A percentile compares a stretch with the other conserved stretches of the same genome.
Evolutionary conservation across 2,113 vertebrate genomes (phyloP).

Genomic region (Corvus moneduloides): DNA sequence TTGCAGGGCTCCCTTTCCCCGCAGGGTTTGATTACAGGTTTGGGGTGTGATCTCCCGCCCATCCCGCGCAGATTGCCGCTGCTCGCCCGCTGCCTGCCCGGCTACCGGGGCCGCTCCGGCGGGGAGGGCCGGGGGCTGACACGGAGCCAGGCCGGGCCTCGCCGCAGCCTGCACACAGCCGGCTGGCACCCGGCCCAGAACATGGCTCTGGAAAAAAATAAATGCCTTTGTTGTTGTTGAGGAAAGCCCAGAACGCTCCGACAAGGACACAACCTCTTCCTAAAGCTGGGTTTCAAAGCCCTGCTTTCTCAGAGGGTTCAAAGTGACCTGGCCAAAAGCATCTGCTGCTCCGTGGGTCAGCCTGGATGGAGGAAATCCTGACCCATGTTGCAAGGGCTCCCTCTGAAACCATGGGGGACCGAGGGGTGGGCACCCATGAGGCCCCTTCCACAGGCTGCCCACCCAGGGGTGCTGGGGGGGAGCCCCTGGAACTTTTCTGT

Average conservation of each 20-base stretch:
- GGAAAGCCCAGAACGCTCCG: background rate
- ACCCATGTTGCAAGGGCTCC: background rate
- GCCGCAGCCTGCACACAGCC: background rate
- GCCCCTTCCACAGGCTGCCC: background rate
- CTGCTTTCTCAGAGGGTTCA: background rate
- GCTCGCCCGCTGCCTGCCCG: background rate
- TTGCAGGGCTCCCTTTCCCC: background rate
- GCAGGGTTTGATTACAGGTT: background rate
- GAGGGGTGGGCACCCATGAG: rapidly evolving
- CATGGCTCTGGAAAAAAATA: background rate
- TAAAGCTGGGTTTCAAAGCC: background rate
- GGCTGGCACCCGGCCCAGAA: background rate
- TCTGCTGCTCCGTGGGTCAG: background rate
- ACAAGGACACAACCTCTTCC: conserved; percentile 20
- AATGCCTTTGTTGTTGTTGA: conserved; percentile 36
- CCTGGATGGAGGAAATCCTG: background rate
- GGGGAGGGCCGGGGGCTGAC: background rate
- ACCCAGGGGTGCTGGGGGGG: background rate
- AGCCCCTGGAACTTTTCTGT: background rate
- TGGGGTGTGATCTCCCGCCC: background rate
- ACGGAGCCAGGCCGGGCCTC: background rate
- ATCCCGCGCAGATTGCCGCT: background rate
- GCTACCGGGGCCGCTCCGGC: background rate
- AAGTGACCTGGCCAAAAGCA: background rate
- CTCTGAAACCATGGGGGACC: rapidly evolving